Evolutionary conservation across 1,140 invertebrate genomes (phyloP), one percentile per base, ranked within the genome.

Genomic region (Drosophila littoralis): DNA sequence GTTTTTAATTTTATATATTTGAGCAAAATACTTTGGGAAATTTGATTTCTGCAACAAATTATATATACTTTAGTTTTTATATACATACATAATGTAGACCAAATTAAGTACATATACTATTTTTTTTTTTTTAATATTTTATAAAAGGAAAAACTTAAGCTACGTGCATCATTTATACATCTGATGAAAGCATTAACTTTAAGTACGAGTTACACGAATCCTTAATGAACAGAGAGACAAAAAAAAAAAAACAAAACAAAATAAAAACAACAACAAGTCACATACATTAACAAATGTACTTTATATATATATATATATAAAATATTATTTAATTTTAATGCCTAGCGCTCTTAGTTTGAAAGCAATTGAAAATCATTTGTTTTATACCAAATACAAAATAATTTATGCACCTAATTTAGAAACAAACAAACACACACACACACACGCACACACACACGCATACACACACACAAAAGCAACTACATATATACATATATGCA

Each of bases 381-480:
- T 86, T 86, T 82, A 86, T 86, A 86, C 82, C 82, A 86, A 86
- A 86, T 81, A 86, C 83, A 86, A 68, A 68, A 51, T 50, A 68
- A 50, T 65, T 55, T 69, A 78, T 68, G 58, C 63, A 69, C 72
- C 35, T 75, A 83, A 83, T 72, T 55, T 83, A 77, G 84, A 61
- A 66, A 35, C 22, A 28, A 28, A 28, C 22, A 22, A 17, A 63
- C 43, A 69, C 46, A 83, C 71, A 79, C 66, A 79, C 63, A 76
- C 79, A 82, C 66, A 50, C 36, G 69, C 51, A 72, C 42, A 54
- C 9, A 72, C 36, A 72, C 3, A 65, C 45, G 51, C 13, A 57
- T 54, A 72, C 35, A 48, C 17, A 76, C 33, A 76, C 10, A 63
- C 52, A 70, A 6, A 42, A 32, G 15, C 17, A 69, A 55, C 13